phyloP scores from a whole-genome alignment of 2,797 vertebrate species.

The Sebastes steindachneri region DNA sequence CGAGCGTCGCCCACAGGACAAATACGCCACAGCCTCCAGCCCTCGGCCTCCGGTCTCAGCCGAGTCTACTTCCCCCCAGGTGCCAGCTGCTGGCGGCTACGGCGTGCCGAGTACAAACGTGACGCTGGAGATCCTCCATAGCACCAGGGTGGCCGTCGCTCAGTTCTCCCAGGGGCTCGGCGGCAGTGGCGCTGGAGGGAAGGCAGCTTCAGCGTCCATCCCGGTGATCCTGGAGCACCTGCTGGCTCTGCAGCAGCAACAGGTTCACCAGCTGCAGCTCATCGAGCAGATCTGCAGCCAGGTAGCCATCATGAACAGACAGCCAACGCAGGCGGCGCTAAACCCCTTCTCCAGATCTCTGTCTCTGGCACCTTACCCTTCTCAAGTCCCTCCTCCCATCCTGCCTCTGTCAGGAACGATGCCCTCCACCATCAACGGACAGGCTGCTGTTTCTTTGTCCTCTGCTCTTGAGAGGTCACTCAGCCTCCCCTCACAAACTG shows the following conservation, averaged over 20 bases:
- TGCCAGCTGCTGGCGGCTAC: constrained; percentile 79
- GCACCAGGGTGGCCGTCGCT: constrained; percentile 96
- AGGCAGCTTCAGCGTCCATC: constrained; percentile 86
- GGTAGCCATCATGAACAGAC: constrained; percentile 93
- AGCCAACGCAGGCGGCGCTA: constrained; percentile 84
- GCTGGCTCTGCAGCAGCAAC: constrained; percentile 95
- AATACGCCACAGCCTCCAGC: constrained; percentile 62
- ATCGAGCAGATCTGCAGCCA: constrained; percentile 99
- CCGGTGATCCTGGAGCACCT: constrained; percentile 96
- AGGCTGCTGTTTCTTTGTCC: constrained; percentile 76
- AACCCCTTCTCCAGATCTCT: constrained; percentile 80
- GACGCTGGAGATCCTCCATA: constrained; percentile 94
- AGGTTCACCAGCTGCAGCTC: constrained; percentile 96
- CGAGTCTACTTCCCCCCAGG: constrained; percentile 77
- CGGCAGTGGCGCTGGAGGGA: constrained; percentile 62
- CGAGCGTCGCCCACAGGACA: constrained; percentile 81
- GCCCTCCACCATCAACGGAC: constrained; percentile 80
- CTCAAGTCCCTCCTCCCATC: constrained; percentile 82
- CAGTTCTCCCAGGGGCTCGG: constrained; percentile 92
- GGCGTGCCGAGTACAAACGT: constrained; percentile 93
- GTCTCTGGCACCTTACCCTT: constrained; percentile 80
- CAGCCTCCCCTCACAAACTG: constrained; percentile 81
- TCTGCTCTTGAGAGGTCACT: constrained; percentile 81
- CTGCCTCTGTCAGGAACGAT: constrained; percentile 87
- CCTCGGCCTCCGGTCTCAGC: constrained; percentile 68